These are phyloP conservation scores for Phymanthus crucifer DNA, from an alignment of 92 coral and sea anemone species.

Conservation along the genomic window DNA sequence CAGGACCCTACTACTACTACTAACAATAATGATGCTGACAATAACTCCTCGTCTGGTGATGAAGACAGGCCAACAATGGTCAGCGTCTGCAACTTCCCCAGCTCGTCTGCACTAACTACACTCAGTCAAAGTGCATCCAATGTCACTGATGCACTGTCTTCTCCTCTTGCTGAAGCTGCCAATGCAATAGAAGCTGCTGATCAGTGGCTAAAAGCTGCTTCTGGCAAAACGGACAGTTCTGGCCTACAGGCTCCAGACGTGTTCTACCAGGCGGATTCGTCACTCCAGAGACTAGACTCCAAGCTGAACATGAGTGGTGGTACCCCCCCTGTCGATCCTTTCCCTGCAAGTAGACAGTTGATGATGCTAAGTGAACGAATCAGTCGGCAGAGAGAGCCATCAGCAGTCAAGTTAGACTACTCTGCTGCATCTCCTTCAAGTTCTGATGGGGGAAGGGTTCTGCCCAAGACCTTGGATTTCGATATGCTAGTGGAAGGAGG, in stretches of 20 bases:
- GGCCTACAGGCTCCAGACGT: slow-evolving; percentile 30
- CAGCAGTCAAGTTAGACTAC: slow-evolving; percentile 23
- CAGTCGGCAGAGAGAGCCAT: slow-evolving; percentile 49
- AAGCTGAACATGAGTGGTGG: slow-evolving; percentile 12
- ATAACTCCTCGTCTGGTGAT: slow-evolving; percentile 13
- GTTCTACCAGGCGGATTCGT: slow-evolving; percentile 23
- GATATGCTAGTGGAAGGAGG: slow-evolving; percentile 61
- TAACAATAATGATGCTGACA: background rate
- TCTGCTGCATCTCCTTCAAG: slow-evolving; percentile 66
- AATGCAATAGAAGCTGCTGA: slow-evolving; percentile 41
- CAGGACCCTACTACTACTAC: background rate
- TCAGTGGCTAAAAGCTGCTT: slow-evolving; percentile 40
- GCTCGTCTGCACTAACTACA: slow-evolving; percentile 8
- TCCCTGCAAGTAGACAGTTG: slow-evolving; percentile 80
- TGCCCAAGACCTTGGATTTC: slow-evolving; percentile 71
- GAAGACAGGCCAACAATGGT: slow-evolving; percentile 52
- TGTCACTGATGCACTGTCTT: slow-evolving; percentile 11
- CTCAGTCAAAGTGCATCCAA: slow-evolving; percentile 4
- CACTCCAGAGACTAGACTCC: slow-evolving; percentile 23
- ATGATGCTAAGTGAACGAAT: slow-evolving; percentile 72
- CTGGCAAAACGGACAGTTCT: slow-evolving; percentile 25
- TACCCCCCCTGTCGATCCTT: slow-evolving; percentile 50
- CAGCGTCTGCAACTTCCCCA: slow-evolving; percentile 26
- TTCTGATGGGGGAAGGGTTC: slow-evolving; percentile 73
- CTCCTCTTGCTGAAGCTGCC: slow-evolving; percentile 44